Evolutionary conservation across 2,113 vertebrate species (phyloP).

Genomic region (Sigmodon hispidus): DNA sequence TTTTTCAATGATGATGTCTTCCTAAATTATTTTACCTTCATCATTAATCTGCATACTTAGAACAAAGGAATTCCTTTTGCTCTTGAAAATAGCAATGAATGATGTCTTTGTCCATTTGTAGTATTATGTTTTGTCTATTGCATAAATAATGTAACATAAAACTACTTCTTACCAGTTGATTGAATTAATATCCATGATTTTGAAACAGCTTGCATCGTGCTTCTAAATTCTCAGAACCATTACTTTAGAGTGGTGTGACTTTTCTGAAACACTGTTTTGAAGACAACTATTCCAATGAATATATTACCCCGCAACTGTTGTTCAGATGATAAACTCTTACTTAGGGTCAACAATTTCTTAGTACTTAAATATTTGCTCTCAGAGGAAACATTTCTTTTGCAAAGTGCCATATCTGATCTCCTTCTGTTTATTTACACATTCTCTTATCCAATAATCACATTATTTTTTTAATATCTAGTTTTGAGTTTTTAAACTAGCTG

Average conservation of each 20-base stretch:
- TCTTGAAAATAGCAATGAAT: background rate
- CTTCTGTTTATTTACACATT: background rate
- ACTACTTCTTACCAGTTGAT: background rate
- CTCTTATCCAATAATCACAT: background rate
- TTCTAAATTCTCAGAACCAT: background rate
- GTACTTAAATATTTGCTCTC: background rate
- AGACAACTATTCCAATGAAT: background rate
- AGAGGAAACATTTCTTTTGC: background rate
- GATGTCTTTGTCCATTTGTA: background rate
- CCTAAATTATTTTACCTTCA: background rate
- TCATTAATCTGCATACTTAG: background rate
- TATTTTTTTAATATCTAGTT: background rate
- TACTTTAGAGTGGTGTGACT: background rate
- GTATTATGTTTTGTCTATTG: background rate
- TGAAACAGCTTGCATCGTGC: background rate
- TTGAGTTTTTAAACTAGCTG: background rate
- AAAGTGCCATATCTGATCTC: background rate
- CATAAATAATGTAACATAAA: background rate
- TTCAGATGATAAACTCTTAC: slow-evolving; percentile 5
- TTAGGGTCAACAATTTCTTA: background rate
- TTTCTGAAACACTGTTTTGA: background rate
- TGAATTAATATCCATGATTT: background rate
- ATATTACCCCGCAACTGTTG: background rate
- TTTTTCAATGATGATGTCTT: background rate
- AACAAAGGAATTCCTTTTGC: background rate